Conservation (phyloP, 2,113 vertebrate genomes). For the Odontophorus gujanensis region DNA sequence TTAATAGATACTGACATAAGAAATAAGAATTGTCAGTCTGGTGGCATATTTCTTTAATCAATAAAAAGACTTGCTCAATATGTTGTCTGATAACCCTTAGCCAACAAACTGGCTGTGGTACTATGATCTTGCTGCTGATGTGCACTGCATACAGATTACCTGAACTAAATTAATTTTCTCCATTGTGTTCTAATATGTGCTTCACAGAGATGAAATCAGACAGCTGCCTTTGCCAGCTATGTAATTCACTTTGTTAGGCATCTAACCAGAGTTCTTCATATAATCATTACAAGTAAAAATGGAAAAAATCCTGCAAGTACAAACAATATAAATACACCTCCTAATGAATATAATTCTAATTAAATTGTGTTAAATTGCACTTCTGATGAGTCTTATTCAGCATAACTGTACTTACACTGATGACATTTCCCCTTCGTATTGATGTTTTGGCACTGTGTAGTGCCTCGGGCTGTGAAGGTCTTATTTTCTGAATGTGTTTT, state of each 20-base stretch:
- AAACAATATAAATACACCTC: background rate
- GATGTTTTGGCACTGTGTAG: background rate
- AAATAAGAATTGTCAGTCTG: background rate
- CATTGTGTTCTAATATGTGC: background rate
- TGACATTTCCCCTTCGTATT: background rate
- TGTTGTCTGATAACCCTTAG: conserved; percentile 11
- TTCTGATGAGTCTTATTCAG: background rate
- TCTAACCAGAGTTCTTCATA: background rate
- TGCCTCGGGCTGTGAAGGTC: background rate
- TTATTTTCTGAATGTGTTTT: background rate
- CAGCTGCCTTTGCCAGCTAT: background rate
- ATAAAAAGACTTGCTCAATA: conserved; percentile 7
- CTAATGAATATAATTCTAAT: background rate
- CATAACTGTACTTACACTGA: background rate
- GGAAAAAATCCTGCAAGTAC: background rate
- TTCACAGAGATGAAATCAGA: background rate
- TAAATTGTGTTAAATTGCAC: background rate
- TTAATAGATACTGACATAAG: background rate
- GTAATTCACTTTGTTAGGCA: background rate
- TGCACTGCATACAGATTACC: background rate
- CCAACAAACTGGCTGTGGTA: conserved; percentile 12
- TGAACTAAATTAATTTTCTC: background rate
- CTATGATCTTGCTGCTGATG: background rate
- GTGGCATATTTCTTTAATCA: conserved; percentile 22
- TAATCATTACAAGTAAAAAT: background rate